Base-by-base conservation (phyloP, 2,888 invertebrate genomes). In the Apocheima hispidaria region DNA sequence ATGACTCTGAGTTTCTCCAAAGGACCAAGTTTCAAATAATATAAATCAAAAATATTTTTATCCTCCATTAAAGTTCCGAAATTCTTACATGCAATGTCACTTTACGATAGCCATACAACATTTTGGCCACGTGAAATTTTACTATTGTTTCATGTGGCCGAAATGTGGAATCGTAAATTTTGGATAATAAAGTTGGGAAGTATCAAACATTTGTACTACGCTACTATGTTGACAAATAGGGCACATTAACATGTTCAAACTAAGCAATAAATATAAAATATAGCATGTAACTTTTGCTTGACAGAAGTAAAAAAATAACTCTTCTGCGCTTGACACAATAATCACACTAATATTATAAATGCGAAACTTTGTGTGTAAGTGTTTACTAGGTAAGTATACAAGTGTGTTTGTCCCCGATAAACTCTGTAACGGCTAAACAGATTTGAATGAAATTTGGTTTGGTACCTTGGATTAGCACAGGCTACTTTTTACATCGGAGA, bases 121-220 rank as follows among this genome's bases (percentile, higher is more conserved):
- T 60, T 67, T 54, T 64, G 60, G 64, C 61, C 63, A 65, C 59
- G 60, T 70, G 69, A 75, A 68, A 69, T 73, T 71, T 75, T 70
- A 69, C 69, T 71, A 74, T 68, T 66, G 72, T 75, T 66, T 69
- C 70, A 72, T 66, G 64, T 60, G n/a, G n/a, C n/a, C n/a, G n/a
- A n/a, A n/a, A 62, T 61, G 49, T 53, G 33, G 61, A 63, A 60
- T 74, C 71, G 65, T 74, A 74, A 72, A 74, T 73, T 73, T 64
- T 60, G 60, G 65, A 60, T 68, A 61, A 71, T 73, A 74, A 73
- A 71, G 74, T 72, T 71, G 68, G 67, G 65, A 67, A 69, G 69
- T 63, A 67, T 71, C 53, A 60, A 68, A 63, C 63, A 60, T 52
- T 64, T 52, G 16, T 65, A 62, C 50, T 49, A 60, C 51, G 46